Base-by-base conservation (phyloP, 2,113 vertebrate genomes). In the Chitala chitala region DNA sequence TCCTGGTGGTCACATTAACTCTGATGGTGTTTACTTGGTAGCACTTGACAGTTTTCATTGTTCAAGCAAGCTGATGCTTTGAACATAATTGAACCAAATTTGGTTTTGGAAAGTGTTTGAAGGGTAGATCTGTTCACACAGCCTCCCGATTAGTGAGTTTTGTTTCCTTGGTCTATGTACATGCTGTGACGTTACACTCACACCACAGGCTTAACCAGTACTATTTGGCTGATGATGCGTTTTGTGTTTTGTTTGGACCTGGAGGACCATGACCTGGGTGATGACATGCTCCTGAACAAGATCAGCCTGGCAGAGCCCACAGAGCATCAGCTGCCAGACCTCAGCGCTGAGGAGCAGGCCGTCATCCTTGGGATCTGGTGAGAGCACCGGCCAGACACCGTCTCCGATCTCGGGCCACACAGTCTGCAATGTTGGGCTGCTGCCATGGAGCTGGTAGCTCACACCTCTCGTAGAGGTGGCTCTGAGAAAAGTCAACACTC, bases 301-400 rank as follows among this genome's bases (percentile, higher is more conserved):
- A 89, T 98, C 76, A 92, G 83, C 77, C 82, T 99, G 56, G 93
- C 86, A 3, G 92, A 96, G 20, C 91, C 94, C 13, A 88, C 90
- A 65, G 88, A 91, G 74, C 88, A 93, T 76, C 85, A 87, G 76
- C 75, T 94, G n/a, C 95, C 94, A 13, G 91, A 96, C 65, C 84
- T 99, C 0, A 92, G 88, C 13, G 96, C 93, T 0, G 97, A 98
- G 80, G 96, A 99, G 79, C 95, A 98, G 82, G 95, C 94, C 15
- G 87, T 98, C 75, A 89, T 98, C 74, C 93, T 99, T 79, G 96
- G 92, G 46, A 59, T 96, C 79, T 99, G 96, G 97, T 99, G 83
- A 86, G 91, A 82, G 69, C 36, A 2, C 42, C 38, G 76, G 4
- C 12, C 22, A 5, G 17, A 10, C 42, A 13, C 59, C 31, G 51